Evolutionary conservation across 2,888 invertebrate species (phyloP).

Genomic region (Eudasyphora cyanicolor): DNA sequence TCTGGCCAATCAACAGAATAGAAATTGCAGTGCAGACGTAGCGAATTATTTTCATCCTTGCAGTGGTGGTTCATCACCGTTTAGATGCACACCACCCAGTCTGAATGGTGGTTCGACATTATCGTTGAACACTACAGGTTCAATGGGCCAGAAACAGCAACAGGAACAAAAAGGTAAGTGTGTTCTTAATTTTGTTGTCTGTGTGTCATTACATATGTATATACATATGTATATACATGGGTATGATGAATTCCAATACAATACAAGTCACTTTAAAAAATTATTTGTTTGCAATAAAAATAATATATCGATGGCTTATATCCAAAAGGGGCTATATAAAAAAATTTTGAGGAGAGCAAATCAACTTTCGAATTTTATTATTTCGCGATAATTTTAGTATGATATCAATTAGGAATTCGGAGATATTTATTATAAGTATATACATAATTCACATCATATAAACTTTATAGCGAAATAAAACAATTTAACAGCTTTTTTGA

Average conservation of each 20-base stretch:
- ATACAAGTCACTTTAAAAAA: not conserved
- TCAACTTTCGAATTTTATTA: too few relatives aligned
- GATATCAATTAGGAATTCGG: too few relatives aligned
- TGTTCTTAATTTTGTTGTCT: not conserved
- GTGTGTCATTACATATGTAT: not conserved
- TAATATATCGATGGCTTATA: too few relatives aligned
- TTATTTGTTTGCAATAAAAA: too few relatives aligned
- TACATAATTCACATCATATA: too few relatives aligned
- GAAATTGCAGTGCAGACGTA: conserved; percentile 29
- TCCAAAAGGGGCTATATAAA: too few relatives aligned
- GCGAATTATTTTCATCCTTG: conserved; percentile 33
- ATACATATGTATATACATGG: too few relatives aligned
- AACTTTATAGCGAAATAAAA: too few relatives aligned
- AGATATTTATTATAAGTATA: too few relatives aligned
- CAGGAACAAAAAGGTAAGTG: conserved; percentile 52
- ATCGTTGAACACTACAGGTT: conserved; percentile 18
- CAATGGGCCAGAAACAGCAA: conserved; percentile 40
- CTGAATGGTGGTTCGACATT: conserved; percentile 23
- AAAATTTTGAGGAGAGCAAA: too few relatives aligned
- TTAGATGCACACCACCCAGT: not conserved
- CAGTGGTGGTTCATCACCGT: conserved; percentile 34
- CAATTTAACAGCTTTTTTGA: too few relatives aligned
- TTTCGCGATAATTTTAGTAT: too few relatives aligned
- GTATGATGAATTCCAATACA: not conserved
- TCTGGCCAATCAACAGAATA: conserved; percentile 30